Evolutionary conservation across 2,113 vertebrate species (phyloP).

Genomic region (Gymnorhina tibicen): DNA sequence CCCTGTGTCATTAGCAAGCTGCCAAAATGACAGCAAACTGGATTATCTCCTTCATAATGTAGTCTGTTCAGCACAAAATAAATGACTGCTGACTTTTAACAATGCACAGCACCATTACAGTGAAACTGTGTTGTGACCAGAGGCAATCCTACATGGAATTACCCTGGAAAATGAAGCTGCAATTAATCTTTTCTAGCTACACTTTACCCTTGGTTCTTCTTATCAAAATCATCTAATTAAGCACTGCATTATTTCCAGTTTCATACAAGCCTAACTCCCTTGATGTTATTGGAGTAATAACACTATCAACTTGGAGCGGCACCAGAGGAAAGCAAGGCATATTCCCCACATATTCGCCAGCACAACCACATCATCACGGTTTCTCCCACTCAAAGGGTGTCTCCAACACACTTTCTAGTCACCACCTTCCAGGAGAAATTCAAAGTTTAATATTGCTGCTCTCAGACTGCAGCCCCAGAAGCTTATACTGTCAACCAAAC

Average conservation of each 20-base stretch:
- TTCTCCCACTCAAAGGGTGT: neutral
- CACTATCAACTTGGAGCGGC: neutral
- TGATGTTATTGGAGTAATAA: neutral
- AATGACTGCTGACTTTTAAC: conserved; percentile 24
- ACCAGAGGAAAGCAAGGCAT: neutral
- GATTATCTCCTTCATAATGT: conserved; percentile 38
- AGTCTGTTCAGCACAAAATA: conserved; percentile 42
- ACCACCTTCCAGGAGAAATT: neutral
- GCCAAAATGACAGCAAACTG: conserved; percentile 33
- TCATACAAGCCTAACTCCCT: neutral
- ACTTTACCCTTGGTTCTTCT: neutral
- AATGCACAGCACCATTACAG: neutral
- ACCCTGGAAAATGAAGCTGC: conserved; percentile 27
- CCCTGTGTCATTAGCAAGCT: conserved; percentile 21
- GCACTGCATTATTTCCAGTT: conserved; percentile 10
- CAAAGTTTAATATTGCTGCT: neutral
- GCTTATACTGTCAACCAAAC: neutral
- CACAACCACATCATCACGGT: neutral
- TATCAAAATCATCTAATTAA: conserved; percentile 41
- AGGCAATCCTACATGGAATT: conserved; percentile 8
- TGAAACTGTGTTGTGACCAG: neutral
- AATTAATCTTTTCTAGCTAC: conserved; percentile 39
- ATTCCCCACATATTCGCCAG: neutral
- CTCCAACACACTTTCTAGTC: neutral
- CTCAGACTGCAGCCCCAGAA: neutral